These are phyloP conservation scores for Columba livia DNA, from an alignment of 2,113 vertebrate species.

Conservation along the genomic window DNA sequence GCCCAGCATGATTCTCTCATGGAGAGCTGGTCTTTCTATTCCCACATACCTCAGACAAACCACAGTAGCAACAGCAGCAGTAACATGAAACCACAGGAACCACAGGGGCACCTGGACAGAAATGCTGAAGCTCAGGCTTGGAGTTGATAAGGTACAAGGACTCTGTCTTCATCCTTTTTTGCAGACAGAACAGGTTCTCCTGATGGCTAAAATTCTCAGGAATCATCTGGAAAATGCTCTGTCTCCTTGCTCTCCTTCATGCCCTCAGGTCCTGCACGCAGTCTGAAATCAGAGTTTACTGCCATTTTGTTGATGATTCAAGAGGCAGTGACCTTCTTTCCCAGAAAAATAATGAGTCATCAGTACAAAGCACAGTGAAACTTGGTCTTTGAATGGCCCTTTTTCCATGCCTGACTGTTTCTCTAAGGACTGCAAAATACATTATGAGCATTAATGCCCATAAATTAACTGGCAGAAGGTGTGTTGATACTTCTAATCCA, in stretches of 20 bases:
- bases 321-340: conserved; percentile 45
- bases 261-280: neutral
- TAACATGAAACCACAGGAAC: neutral
- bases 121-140: neutral
- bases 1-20: neutral
- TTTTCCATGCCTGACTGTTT: conserved; percentile 31
- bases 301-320: conserved; percentile 54
- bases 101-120: neutral
- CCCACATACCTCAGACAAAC: neutral
- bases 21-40: neutral
- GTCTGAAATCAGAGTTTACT: conserved; percentile 53
- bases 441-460: neutral
- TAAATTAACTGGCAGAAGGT: conserved; percentile 39
- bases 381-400: neutral
- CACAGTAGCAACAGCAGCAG: neutral
- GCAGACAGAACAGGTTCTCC: neutral
- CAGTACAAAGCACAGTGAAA: conserved; percentile 25
- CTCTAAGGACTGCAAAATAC: conserved; percentile 1
- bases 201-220: neutral
- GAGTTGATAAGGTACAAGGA: neutral
- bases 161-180: neutral
- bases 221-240: neutral
- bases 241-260: neutral
- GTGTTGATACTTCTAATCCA: conserved; percentile 2
- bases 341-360: conserved; percentile 53